A percentile compares a stretch with the other conserved stretches of the same genome.
Conservation (phyloP, 2,888 invertebrate genomes). For the Fragum whitleyi region DNA sequence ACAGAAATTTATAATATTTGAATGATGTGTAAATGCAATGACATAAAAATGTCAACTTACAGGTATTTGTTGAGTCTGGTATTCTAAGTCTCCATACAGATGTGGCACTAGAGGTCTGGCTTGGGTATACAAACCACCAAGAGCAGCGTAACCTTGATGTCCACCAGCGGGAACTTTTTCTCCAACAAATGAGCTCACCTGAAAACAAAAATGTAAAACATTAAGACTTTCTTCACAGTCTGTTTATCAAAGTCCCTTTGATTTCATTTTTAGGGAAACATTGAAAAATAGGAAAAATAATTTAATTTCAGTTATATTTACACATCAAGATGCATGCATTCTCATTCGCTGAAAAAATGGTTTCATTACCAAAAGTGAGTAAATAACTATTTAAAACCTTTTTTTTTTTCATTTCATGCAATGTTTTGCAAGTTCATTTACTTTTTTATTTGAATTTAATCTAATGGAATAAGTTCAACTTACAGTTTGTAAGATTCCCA, state of each 20-base stretch:
- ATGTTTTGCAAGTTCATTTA: no score
- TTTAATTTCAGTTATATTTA: no score
- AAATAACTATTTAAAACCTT: no score
- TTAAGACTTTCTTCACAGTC: background rate
- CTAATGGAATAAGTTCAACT: constrained; percentile 43
- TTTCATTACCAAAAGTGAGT: no score
- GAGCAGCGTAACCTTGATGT: constrained; percentile 84
- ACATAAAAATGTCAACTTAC: constrained; percentile 71
- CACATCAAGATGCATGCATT: no score
- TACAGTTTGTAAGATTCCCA: constrained; percentile 81
- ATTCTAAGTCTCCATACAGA: constrained; percentile 78
- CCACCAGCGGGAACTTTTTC: constrained; percentile 83
- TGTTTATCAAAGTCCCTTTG: background rate
- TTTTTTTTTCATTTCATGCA: no score
- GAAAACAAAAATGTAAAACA: constrained; percentile 34
- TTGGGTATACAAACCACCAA: constrained; percentile 84
- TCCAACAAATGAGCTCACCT: constrained; percentile 81
- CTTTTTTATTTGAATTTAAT: no score
- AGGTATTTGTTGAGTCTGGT: constrained; percentile 75
- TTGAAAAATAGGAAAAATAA: background rate
- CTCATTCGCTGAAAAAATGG: no score
- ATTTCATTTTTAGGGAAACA: background rate
- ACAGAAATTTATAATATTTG: no score
- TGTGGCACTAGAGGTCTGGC: constrained; percentile 83
- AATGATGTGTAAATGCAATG: no score